These are phyloP conservation scores for Drosophila nannoptera DNA, from an alignment of 1,140 invertebrate genomes.

Conservation along the genomic window DNA sequence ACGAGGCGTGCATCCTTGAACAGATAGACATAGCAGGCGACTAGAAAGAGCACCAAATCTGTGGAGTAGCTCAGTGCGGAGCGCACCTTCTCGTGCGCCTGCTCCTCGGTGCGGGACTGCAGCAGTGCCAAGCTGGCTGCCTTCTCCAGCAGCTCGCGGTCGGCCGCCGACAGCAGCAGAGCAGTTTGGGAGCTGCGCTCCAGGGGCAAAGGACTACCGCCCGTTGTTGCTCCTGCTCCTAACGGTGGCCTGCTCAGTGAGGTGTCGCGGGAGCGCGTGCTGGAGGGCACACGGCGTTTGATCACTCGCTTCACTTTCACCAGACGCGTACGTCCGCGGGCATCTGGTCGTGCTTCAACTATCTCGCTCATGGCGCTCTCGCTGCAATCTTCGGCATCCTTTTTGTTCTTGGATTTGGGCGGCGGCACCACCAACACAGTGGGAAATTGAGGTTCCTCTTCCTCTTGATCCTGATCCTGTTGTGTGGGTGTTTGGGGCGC, in stretches of 20 bases:
- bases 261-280: slow-evolving; percentile 67
- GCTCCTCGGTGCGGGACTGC: slow-evolving; percentile 79
- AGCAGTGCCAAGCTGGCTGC: slow-evolving; percentile 51
- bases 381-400: slow-evolving; percentile 37
- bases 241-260: slow-evolving; percentile 50
- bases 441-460: slow-evolving; percentile 46
- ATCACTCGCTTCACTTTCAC: slow-evolving; percentile 74
- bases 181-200: slow-evolving; percentile 30
- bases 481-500: slow-evolving; percentile 35
- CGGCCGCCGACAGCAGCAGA: slow-evolving; percentile 42
- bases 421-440: slow-evolving; percentile 57
- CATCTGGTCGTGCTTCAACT: slow-evolving; percentile 66
- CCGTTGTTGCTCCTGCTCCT: neutral
- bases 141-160: slow-evolving; percentile 54
- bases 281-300: slow-evolving; percentile 65
- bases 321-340: slow-evolving; percentile 60
- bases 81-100: slow-evolving; percentile 84
- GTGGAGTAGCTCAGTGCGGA: slow-evolving; percentile 84
- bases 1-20: slow-evolving; percentile 88
- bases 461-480: slow-evolving; percentile 8
- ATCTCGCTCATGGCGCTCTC: slow-evolving; percentile 67
- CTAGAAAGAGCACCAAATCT: slow-evolving; percentile 84
- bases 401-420: slow-evolving; percentile 52
- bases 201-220: neutral
- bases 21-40: slow-evolving; percentile 88